These are phyloP conservation scores for Xyrauchen texanus DNA, from an alignment of 2,113 vertebrate species.

Conservation along the genomic window DNA sequence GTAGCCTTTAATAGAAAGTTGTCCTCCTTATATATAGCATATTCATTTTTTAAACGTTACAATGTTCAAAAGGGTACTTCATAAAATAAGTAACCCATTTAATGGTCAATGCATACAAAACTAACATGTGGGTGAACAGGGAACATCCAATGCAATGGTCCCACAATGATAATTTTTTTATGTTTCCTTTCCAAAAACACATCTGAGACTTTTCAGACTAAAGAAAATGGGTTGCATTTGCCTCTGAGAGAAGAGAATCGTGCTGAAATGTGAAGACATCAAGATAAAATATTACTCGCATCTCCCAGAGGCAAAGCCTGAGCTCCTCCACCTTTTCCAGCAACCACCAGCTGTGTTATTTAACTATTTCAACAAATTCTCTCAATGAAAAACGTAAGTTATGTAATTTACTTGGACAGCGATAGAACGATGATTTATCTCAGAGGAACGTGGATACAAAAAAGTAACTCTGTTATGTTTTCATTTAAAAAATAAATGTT, in stretches of 20 bases:
- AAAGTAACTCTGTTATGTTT: background rate
- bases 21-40: no score
- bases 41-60: no score
- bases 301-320: constrained; percentile 5
- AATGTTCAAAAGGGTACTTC: no score
- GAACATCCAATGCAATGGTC: no score
- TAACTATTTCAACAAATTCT: constrained; percentile 11
- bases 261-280: constrained; percentile 13
- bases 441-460: background rate
- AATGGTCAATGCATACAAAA: no score
- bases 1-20: no score
- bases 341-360: constrained; percentile 28
- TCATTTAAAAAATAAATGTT: background rate
- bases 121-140: no score
- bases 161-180: no score
- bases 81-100: no score
- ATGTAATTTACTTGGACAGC: constrained; percentile 16
- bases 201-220: no score
- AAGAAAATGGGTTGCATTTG: no score
- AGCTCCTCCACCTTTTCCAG: background rate
- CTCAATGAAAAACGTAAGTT: constrained; percentile 27
- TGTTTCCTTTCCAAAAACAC: no score
- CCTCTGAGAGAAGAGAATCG: background rate
- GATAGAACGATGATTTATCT: background rate
- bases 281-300: constrained; percentile 7